phyloP scores from a whole-genome alignment of 2,888 invertebrate species.

The Acrobasis suavella region DNA sequence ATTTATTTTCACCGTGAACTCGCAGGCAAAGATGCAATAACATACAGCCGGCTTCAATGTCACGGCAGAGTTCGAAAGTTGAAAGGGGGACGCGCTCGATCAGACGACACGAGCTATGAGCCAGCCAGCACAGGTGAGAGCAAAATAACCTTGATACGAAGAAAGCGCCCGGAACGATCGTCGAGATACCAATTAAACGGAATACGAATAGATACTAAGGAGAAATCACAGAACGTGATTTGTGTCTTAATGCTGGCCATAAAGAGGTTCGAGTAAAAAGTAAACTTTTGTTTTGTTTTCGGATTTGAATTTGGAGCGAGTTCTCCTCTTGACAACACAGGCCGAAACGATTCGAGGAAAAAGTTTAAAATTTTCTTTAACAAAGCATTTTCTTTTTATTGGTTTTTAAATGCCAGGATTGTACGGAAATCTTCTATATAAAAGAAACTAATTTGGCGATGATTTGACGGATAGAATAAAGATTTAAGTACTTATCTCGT shows the following conservation, averaged over 20 bases:
- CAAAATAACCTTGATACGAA: constrained; percentile 68
- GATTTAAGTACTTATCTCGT: no score
- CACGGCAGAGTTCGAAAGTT: constrained; percentile 47
- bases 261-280: constrained; percentile 20
- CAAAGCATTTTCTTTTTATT: not conserved
- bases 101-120: constrained; percentile 43
- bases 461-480: no score
- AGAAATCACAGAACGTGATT: constrained; percentile 48
- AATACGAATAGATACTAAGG: constrained; percentile 56
- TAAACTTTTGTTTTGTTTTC: constrained; percentile 10
- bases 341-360: not conserved
- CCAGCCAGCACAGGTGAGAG: constrained; percentile 59
- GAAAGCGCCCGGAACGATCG: constrained; percentile 69
- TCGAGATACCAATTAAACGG: constrained; percentile 59
- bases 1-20: not conserved
- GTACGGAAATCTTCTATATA: no score
- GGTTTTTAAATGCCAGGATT: no score
- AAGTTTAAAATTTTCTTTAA: not conserved
- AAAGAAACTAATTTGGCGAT: no score
- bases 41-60: constrained; percentile 17
- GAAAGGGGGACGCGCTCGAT: constrained; percentile 53
- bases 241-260: constrained; percentile 31
- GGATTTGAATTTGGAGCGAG: constrained; percentile 7
- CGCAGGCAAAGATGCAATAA: constrained; percentile 14
- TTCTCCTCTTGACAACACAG: not conserved